Conservation (phyloP, 2,797 vertebrate genomes). For the Rhabdophis nuchalis region DNA sequence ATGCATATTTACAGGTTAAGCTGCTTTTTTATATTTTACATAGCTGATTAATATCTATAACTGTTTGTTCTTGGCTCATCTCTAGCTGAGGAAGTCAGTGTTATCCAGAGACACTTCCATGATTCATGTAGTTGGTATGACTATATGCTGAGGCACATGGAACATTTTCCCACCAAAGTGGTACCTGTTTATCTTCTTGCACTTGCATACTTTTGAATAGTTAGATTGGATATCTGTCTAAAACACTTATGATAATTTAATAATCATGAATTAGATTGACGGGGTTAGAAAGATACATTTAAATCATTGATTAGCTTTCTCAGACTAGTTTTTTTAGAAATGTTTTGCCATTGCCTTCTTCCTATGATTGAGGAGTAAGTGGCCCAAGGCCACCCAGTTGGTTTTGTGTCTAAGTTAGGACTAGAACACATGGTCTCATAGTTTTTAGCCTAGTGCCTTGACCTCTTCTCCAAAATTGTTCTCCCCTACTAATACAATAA, state of each 20-base stretch:
- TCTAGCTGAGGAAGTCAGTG: background rate
- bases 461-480: background rate
- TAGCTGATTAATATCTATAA: background rate
- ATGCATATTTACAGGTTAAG: background rate
- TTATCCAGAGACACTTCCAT: background rate
- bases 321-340: background rate
- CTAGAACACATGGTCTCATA: background rate
- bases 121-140: background rate
- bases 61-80: background rate
- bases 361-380: background rate
- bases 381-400: background rate
- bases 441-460: background rate
- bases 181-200: background rate
- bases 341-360: background rate
- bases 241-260: background rate
- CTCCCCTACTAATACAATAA: background rate
- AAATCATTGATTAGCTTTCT: background rate
- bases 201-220: background rate
- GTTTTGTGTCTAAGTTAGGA: background rate
- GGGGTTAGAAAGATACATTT: background rate
- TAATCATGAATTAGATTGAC: background rate
- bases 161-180: background rate
- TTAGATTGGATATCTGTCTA: background rate
- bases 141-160: background rate
- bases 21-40: background rate